These are phyloP conservation scores for Luidia sarsii DNA, from an alignment of 53 echinoderm and acorn worm genomes.

Conservation along the genomic window DNA sequence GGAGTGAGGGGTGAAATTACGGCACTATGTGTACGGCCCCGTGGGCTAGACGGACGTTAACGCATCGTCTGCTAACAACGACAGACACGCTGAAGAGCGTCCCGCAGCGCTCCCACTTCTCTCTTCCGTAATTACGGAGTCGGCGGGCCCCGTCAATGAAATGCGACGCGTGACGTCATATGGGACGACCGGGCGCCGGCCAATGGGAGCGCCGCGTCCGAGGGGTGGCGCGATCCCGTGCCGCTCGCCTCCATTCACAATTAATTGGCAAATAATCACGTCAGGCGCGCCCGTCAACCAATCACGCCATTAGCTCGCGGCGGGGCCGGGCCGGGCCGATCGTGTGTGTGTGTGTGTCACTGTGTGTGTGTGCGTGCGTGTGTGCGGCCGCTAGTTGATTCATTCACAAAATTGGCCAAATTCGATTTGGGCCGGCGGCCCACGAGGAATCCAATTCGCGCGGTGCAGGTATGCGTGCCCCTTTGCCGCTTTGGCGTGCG, in stretches of 20 bases:
- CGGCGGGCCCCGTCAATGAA: slow-evolving; percentile 12
- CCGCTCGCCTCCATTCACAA: slow-evolving; percentile 28
- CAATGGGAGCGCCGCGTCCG: slow-evolving; percentile 5
- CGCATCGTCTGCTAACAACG: slow-evolving; percentile 50
- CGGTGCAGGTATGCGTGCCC: not conserved
- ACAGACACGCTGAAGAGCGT: not conserved
- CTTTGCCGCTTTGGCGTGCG: not conserved
- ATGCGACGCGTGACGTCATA: slow-evolving; percentile 31
- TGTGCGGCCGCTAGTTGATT: not conserved
- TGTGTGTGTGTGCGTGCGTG: too few relatives aligned
- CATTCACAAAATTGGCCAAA: slow-evolving; percentile 50
- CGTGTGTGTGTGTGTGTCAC: too few relatives aligned
- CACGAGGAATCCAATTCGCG: too few relatives aligned
- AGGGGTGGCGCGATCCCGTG: slow-evolving; percentile 44
- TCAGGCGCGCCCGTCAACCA: slow-evolving; percentile 1
- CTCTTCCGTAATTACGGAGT: slow-evolving; percentile 21
- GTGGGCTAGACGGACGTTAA: not conserved
- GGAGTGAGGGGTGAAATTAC: too few relatives aligned
- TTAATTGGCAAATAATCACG: slow-evolving; percentile 48
- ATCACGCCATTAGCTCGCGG: slow-evolving; percentile 24
- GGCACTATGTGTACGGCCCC: too few relatives aligned
- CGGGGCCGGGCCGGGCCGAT: too few relatives aligned
- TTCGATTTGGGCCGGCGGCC: slow-evolving; percentile 30
- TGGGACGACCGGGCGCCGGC: not conserved
- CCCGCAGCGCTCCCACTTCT: too few relatives aligned